phyloP scores from a whole-genome alignment of 2,888 invertebrate species.

The Drosophila setosimentum region DNA sequence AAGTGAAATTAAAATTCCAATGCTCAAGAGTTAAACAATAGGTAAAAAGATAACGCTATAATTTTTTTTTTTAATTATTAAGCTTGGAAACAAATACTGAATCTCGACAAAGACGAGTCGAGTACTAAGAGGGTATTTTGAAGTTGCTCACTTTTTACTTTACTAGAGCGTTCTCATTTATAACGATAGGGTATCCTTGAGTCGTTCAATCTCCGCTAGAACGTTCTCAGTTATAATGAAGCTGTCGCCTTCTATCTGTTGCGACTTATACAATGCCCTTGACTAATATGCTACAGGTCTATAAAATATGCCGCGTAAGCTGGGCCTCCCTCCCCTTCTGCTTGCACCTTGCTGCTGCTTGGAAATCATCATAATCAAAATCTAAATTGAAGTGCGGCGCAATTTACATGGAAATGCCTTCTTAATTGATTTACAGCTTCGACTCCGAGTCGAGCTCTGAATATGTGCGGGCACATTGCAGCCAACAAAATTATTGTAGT shows the following conservation, averaged over 20 bases:
- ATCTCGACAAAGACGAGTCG: background rate
- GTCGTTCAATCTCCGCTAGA: background rate
- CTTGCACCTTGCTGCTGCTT: background rate
- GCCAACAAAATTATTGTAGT: constrained; percentile 61
- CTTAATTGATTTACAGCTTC: constrained; percentile 67
- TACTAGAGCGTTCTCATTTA: background rate
- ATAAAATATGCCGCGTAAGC: constrained; percentile 17
- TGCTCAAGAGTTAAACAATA: background rate
- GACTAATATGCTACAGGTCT: constrained; percentile 30
- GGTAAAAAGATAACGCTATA: background rate
- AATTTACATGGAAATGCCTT: constrained; percentile 73
- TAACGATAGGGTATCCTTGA: background rate
- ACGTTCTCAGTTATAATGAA: background rate
- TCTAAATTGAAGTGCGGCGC: constrained; percentile 65
- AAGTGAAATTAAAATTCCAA: background rate
- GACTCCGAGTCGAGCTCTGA: background rate
- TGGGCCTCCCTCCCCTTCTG: background rate
- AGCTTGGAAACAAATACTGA: background rate
- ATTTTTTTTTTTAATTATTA: background rate
- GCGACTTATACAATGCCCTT: constrained; percentile 41
- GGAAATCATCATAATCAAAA: constrained; percentile 46
- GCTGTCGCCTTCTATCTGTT: constrained; percentile 1
- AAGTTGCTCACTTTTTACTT: too few relatives aligned
- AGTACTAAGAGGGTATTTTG: background rate
- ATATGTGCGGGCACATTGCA: constrained; percentile 67